These are phyloP conservation scores for Entomobrya proxima DNA, from an alignment of 2,888 invertebrate species.

Conservation along the genomic window DNA sequence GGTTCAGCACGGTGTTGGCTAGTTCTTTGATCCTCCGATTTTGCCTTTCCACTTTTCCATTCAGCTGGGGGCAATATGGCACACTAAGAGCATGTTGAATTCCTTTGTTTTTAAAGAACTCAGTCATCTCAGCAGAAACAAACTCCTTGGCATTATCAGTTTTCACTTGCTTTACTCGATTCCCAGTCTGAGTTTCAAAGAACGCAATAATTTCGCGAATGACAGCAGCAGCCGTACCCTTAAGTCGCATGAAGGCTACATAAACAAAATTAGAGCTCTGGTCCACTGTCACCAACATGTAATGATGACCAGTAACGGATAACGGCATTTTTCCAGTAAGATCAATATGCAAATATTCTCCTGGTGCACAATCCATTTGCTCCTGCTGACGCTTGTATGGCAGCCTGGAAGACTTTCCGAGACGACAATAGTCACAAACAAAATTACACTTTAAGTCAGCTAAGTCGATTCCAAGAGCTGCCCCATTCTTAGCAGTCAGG, in stretches of 20 bases:
- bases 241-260: conserved; percentile 43
- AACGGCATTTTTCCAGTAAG: conserved; percentile 49
- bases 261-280: conserved; percentile 44
- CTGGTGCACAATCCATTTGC: not conserved
- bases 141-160: conserved; percentile 62
- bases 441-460: not conserved
- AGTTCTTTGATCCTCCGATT: conserved; percentile 76
- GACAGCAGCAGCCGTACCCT: conserved; percentile 11
- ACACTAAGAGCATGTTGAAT: conserved; percentile 76
- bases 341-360: conserved; percentile 52
- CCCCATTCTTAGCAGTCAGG: conserved; percentile 25
- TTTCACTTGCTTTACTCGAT: no score
- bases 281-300: conserved; percentile 59
- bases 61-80: no score
- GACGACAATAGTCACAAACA: conserved; percentile 22
- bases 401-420: conserved; percentile 12
- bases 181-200: no score
- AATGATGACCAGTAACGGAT: conserved; percentile 20
- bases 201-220: no score
- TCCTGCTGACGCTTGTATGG: not conserved
- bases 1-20: conserved; percentile 72
- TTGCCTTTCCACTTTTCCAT: conserved; percentile 77
- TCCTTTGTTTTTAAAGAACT: conserved; percentile 73
- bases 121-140: conserved; percentile 68
- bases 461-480: conserved; percentile 42